Evolutionary conservation across 2,113 vertebrate species (phyloP).

Genomic region (Phaetusa simplex): DNA sequence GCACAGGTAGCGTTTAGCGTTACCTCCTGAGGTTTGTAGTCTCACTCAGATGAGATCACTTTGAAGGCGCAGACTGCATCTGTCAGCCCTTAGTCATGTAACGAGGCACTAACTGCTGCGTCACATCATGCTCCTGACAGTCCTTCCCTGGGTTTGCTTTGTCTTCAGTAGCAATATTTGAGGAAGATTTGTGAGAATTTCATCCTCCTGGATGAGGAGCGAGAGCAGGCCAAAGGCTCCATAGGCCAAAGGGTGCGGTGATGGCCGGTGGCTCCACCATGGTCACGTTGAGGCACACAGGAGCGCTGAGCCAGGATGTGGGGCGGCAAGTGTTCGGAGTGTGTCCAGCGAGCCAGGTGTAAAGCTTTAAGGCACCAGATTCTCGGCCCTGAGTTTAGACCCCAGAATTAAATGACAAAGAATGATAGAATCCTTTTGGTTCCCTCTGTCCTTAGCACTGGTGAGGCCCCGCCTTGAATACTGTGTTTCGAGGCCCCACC

Average conservation of each 20-base stretch:
- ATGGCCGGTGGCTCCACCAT: fast-evolving
- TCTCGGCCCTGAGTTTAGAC: not conserved
- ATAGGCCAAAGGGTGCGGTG: not conserved
- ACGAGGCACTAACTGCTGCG: not conserved
- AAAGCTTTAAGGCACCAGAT: not conserved
- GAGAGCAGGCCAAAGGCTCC: not conserved
- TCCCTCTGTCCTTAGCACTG: not conserved
- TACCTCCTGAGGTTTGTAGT: not conserved
- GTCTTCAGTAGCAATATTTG: not conserved
- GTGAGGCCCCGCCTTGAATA: not conserved
- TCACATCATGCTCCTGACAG: not conserved
- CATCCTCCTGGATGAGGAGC: not conserved
- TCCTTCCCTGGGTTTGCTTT: not conserved
- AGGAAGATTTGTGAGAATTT: not conserved
- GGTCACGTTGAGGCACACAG: fast-evolving
- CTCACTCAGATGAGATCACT: not conserved
- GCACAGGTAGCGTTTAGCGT: not conserved
- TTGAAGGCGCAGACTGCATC: not conserved
- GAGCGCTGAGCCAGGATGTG: not conserved
- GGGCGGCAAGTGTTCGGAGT: not conserved
- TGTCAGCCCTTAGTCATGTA: not conserved
- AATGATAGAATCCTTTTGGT: not conserved
- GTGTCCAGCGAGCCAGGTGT: not conserved
- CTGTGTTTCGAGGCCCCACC: not conserved
- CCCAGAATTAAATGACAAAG: not conserved